Base-by-base conservation (phyloP, 2,797 vertebrate species). In the Channallabes apus region DNA sequence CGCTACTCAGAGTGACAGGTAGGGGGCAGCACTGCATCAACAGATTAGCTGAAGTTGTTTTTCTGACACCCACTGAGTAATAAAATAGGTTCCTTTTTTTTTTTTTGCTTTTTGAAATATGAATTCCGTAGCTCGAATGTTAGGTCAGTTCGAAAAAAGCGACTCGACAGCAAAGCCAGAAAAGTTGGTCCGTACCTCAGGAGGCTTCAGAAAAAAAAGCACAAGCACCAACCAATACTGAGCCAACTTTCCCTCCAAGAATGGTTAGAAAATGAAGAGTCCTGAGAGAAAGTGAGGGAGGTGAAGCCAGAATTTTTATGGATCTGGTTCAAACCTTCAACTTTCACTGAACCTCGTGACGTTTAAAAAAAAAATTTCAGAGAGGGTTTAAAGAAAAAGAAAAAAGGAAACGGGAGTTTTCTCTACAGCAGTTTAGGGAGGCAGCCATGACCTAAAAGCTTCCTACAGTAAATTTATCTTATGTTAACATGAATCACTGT, bases 11-110 rank as follows among this genome's bases (percentile, higher is more conserved):
- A 62, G 61, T 68, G 58, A 56, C 76, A 61, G 83, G 27, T 82
- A 89, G 89, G 76, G 84, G 87, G 87, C 87, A 89, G 89, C 83
- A 80, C 82, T 78, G 68, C 15, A 80, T 83, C 56, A 88, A 58
- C 67, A 67, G 27, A 84, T 3, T 78, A 15, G 8, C 35, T 29
- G 7, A 61, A 58, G 7, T 41, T 76, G 24, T 29, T 86, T 77
- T 78, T 67, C n/a, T 77, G 41, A 61, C 54, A 76, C 46, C 24
- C 27, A 69, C 80, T 75, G 76, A 81, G 51, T 22, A 12, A 69
- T 35, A 68, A 68, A 82, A 82, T 24, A 20, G 14, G 0, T n/a
- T 38, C 2, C 2, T 41, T 78, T 61, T 38, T 32, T 27, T 22
- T 24, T 17, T 62, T 78, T 69, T 82, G 65, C 9, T 56, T 89